A percentile compares a stretch with the other conserved stretches of the same genome.
Evolutionary conservation across 2,797 vertebrate species (phyloP).

Genomic region (Protosalanx chinensis): DNA sequence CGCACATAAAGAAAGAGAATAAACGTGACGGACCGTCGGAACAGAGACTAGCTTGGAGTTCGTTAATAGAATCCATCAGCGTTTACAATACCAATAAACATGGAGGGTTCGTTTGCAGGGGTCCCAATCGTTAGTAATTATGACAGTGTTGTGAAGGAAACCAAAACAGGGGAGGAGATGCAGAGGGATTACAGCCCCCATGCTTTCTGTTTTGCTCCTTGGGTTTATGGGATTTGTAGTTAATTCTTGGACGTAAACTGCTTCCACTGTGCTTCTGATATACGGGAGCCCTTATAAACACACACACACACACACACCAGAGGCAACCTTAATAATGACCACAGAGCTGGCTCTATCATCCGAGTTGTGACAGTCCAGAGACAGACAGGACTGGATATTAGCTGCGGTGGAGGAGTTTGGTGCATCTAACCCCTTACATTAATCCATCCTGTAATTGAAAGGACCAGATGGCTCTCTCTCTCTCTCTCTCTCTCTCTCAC

Average conservation of each 20-base stretch:
- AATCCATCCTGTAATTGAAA: constrained; percentile 41
- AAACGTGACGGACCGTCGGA: background rate
- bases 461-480: constrained; percentile 35
- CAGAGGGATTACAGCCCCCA: too few species aligned
- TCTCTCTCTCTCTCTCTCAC: too few species aligned
- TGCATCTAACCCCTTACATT: constrained; percentile 36
- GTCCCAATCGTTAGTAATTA: too few species aligned
- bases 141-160: too few species aligned
- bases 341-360: too few species aligned
- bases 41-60: background rate
- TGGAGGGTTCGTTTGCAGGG: too few species aligned
- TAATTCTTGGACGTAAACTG: background rate
- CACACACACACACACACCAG: background rate
- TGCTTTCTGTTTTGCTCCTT: too few species aligned
- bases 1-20: background rate
- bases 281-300: constrained; percentile 15
- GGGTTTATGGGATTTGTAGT: background rate
- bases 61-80: background rate
- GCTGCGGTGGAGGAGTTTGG: constrained; percentile 32
- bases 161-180: too few species aligned
- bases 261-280: background rate
- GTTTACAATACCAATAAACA: background rate
- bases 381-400: constrained; percentile 21
- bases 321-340: too few species aligned
- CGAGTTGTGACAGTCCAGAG: too few species aligned